Conservation (phyloP, 1,140 invertebrate genomes). For the Matsumurasca onukii region DNA sequence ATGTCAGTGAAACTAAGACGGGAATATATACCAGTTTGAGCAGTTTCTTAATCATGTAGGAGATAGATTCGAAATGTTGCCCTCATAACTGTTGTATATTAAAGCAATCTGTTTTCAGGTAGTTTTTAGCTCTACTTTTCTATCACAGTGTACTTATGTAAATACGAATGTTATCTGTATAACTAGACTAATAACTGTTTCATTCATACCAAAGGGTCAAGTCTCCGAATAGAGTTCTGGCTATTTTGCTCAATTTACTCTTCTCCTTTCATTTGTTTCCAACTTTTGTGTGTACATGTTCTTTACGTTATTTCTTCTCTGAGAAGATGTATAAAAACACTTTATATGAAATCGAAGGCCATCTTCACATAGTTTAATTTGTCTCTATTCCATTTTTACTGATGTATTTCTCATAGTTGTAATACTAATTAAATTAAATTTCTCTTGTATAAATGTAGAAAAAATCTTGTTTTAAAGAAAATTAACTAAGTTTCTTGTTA, state of each 20-base stretch:
- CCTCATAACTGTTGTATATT: neutral
- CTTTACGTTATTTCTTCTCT: too few relatives aligned
- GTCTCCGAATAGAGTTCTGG: too few relatives aligned
- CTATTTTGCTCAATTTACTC: slow-evolving; percentile 11
- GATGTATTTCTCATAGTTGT: too few relatives aligned
- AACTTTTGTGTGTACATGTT: neutral
- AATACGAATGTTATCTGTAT: slow-evolving; percentile 10
- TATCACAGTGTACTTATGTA: slow-evolving; percentile 23
- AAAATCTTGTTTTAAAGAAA: neutral
- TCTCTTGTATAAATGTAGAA: neutral
- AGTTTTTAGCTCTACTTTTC: slow-evolving; percentile 14
- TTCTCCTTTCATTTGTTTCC: neutral
- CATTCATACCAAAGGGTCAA: too few relatives aligned
- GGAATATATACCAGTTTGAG: neutral
- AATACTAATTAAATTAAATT: too few relatives aligned
- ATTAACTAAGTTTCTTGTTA: neutral
- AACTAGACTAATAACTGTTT: neutral
- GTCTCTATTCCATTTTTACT: too few relatives aligned
- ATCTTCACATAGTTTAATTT: too few relatives aligned
- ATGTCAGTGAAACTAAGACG: neutral
- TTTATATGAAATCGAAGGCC: too few relatives aligned
- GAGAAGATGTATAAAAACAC: too few relatives aligned
- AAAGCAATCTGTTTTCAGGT: neutral
- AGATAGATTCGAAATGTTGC: too few relatives aligned
- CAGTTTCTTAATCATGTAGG: too few relatives aligned